Percentiles rank a stretch among this genome's conserved stretches.
Conservation (phyloP, 2,113 vertebrate species). For the Cervus canadensis region DNA sequence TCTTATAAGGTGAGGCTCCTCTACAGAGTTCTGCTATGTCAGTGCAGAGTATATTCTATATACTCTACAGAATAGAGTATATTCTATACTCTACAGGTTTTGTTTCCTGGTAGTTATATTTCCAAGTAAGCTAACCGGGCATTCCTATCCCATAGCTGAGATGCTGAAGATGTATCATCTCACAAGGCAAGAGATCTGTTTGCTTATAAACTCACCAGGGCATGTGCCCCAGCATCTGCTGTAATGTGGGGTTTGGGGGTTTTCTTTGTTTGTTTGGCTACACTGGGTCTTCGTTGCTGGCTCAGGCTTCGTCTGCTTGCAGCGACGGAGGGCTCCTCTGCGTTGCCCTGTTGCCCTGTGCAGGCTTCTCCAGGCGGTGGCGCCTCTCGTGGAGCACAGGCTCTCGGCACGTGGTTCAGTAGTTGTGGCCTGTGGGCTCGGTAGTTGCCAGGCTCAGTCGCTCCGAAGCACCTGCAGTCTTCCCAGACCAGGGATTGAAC, state of each 20-base stretch:
- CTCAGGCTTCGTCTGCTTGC: no score
- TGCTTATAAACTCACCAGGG: neutral
- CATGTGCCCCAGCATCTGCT: neutral
- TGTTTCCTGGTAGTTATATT: neutral
- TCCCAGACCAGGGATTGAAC: no score
- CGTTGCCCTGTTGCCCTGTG: no score
- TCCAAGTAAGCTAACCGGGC: neutral
- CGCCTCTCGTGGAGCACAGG: no score
- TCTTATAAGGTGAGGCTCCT: neutral
- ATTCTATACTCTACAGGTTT: neutral
- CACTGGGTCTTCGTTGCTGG: no score
- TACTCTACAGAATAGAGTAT: neutral
- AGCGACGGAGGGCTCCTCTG: no score
- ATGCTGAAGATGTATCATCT: neutral
- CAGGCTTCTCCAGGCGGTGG: no score
- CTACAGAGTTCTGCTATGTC: neutral
- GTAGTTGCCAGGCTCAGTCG: no score
- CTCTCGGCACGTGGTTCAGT: no score
- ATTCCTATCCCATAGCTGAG: neutral
- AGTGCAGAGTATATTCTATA: neutral
- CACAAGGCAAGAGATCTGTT: neutral
- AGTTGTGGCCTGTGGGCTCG: no score
- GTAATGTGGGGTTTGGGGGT: neutral
- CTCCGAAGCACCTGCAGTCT: no score
- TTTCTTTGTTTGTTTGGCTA: neutral